phyloP scores from a whole-genome alignment of 2,888 invertebrate species.

The Clivina fossor region DNA sequence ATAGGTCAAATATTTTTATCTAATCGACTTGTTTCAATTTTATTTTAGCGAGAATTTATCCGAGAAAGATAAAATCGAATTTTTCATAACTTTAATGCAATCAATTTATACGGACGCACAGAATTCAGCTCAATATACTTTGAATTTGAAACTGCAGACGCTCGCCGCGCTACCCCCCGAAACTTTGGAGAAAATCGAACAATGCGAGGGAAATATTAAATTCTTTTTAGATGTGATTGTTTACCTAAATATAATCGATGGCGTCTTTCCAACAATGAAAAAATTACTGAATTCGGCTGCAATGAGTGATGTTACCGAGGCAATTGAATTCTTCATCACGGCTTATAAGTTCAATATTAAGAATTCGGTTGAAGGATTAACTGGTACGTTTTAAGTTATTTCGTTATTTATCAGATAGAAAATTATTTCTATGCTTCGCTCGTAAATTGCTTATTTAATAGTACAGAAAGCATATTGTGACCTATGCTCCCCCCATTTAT shows the following conservation, averaged over 20 bases:
- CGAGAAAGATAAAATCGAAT: too few species aligned
- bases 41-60: too few species aligned
- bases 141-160: conserved; percentile 18
- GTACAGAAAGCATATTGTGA: too few species aligned
- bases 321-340: conserved; percentile 84
- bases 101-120: conserved; percentile 40
- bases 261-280: conserved; percentile 66
- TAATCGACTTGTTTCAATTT: too few species aligned
- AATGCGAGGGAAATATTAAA: conserved; percentile 60
- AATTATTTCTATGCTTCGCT: too few species aligned
- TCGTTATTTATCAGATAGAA: too few species aligned
- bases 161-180: conserved; percentile 31
- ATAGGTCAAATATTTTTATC: too few species aligned
- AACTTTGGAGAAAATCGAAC: conserved; percentile 46
- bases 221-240: conserved; percentile 63
- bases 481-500: too few species aligned
- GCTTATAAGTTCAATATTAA: conserved; percentile 78
- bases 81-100: conserved; percentile 41
- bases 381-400: conserved; percentile 44
- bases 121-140: conserved; percentile 30
- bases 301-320: conserved; percentile 81
- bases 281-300: conserved; percentile 72
- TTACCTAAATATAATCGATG: conserved; percentile 50
- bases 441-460: too few species aligned
- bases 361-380: conserved; percentile 69